Evolutionary conservation across 2,888 invertebrate species (phyloP).

Genomic region (Allolobophora icterica): DNA sequence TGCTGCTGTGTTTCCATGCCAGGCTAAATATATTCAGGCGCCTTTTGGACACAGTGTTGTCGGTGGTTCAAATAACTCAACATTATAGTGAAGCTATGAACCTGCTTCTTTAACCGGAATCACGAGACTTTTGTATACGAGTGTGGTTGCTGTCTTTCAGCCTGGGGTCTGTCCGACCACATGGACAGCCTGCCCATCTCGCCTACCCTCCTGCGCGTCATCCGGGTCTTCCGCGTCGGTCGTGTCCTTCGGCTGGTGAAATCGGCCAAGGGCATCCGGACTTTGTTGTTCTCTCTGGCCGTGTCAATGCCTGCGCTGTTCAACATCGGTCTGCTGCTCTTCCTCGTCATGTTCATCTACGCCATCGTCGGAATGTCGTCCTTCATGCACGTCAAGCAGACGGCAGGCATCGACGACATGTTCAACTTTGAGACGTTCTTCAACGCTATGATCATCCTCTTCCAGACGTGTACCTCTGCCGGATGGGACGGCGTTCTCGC

Average conservation of each 20-base stretch:
- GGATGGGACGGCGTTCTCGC: slow-evolving; percentile 95
- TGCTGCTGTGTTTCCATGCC: neutral
- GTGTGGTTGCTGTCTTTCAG: neutral
- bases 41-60: neutral
- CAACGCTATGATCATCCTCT: slow-evolving; percentile 96
- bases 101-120: neutral
- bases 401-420: slow-evolving; percentile 89
- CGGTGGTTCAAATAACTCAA: neutral
- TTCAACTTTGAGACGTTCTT: slow-evolving; percentile 99
- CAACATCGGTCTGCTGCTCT: slow-evolving; percentile 96
- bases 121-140: neutral
- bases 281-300: slow-evolving; percentile 93
- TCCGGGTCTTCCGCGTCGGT: slow-evolving; percentile 96
- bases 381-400: slow-evolving; percentile 96
- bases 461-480: slow-evolving; percentile 75
- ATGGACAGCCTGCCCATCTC: slow-evolving; percentile 97
- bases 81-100: neutral
- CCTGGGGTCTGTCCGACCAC: slow-evolving; percentile 79
- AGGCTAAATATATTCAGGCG: neutral
- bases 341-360: slow-evolving; percentile 98
- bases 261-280: slow-evolving; percentile 97
- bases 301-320: slow-evolving; percentile 98
- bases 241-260: slow-evolving; percentile 95
- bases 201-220: slow-evolving; percentile 94
- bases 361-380: slow-evolving; percentile 99